Base-by-base conservation (phyloP, 2,113 vertebrate genomes). In the Antechinus flavipes region DNA sequence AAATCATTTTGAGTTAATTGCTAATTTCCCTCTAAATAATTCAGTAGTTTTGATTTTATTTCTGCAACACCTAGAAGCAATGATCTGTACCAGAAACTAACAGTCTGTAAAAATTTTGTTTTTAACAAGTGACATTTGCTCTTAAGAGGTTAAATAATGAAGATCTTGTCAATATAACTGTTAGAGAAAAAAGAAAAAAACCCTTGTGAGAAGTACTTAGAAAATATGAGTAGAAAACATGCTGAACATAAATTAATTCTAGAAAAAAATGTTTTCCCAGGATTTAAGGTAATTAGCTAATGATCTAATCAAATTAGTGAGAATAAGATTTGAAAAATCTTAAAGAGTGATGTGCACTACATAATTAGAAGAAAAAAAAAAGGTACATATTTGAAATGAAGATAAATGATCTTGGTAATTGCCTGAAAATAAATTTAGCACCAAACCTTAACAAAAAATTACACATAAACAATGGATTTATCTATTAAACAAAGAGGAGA, bases 11-110 rank as follows among this genome's bases (percentile, higher is more conserved):
- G 90, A 84, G 95, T 95, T 94, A 96, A 97, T 96, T 97, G 97
- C 42, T 97, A 93, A 95, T 95, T 97, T 97, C 95, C 91, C 47
- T 96, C 89, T 97, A 95, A 97, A 97, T 97, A 97, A 97, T 97
- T 97, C 94, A 97, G 90, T 90, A 94, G 94, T 96, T 97, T 97
- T 95, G 96, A 97, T 96, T 97, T 97, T 96, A 93, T 94, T 92
- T 97, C 93, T 96, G 61, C 49, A 97, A 95, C 56, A 97, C 95
- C 97, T 96, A 97, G 91, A 96, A 95, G 95, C 98, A 97, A 96
- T 96, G 92, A 95, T 96, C 94, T 96, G 90, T 42, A 54, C 90
- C 95, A 49, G 68, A 96, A 97, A 95, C 91, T 92, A 97, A 95
- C 58, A 96, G 94, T 46, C n/a, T 58, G 6, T 94, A 93, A 95